Evolutionary conservation across 2,113 vertebrate genomes (phyloP).

Genomic region (Martes martes): DNA sequence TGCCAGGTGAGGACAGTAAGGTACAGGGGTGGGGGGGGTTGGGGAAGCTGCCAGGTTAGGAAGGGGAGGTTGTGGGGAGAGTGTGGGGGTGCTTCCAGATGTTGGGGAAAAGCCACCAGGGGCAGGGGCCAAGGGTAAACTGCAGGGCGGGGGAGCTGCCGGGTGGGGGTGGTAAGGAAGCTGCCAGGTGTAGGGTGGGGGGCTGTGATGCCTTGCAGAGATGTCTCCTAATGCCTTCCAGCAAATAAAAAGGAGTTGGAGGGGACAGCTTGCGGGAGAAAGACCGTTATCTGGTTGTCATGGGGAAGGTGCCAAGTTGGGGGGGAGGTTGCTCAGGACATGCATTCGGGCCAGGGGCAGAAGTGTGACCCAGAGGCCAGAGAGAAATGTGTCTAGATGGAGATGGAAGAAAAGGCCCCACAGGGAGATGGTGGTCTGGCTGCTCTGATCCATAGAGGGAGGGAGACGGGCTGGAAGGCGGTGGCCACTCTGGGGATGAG

Average conservation of each 20-base stretch:
- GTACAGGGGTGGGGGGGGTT: not conserved
- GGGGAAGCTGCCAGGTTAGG: not conserved
- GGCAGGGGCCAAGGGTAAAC: too few relatives aligned
- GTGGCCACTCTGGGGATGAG: not conserved
- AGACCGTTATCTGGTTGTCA: not conserved
- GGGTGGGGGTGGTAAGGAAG: not conserved
- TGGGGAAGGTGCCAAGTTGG: not conserved
- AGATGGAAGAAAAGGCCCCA: not conserved
- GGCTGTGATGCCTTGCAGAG: not conserved
- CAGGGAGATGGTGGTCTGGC: rapidly evolving
- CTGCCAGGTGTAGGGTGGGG: not conserved
- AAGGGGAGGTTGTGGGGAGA: not conserved
- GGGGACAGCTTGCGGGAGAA: not conserved
- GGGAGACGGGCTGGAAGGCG: rapidly evolving
- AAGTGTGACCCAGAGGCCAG: rapidly evolving
- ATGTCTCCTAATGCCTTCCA: not conserved
- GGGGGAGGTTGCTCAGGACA: not conserved
- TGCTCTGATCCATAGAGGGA: rapidly evolving
- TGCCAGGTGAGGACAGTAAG: too few relatives aligned
- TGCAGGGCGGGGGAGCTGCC: too few relatives aligned
- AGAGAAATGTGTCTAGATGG: rapidly evolving
- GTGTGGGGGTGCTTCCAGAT: not conserved
- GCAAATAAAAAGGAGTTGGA: not conserved
- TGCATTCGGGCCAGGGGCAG: not conserved
- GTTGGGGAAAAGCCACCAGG: too few relatives aligned